These are phyloP conservation scores for Aeoliscus strigatus DNA, from an alignment of 2,797 vertebrate genomes.

Conservation along the genomic window DNA sequence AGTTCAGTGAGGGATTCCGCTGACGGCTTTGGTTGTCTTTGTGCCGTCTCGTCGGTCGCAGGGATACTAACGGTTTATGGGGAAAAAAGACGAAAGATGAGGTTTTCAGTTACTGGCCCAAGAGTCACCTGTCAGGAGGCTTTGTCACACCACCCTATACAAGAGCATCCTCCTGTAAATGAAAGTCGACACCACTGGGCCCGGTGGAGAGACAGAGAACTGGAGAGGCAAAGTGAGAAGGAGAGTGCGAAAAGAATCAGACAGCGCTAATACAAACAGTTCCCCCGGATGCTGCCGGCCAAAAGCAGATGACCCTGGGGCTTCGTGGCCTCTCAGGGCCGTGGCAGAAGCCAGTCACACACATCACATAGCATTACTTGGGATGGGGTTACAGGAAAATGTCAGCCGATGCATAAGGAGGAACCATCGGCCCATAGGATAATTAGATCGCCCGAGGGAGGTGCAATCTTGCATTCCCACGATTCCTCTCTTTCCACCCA, in stretches of 20 bases:
- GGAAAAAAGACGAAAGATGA: conserved; percentile 41
- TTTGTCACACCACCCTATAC: conserved; percentile 57
- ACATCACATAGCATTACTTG: conserved; percentile 77
- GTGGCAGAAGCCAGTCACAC: conserved; percentile 77
- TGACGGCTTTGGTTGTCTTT: conserved; percentile 43
- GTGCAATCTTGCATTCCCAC: conserved; percentile 78
- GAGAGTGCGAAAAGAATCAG: conserved; percentile 47
- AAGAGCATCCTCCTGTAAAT: conserved; percentile 61
- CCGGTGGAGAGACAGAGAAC: conserved; percentile 9
- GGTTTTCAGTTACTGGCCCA: conserved; percentile 64
- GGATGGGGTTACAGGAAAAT: conserved; percentile 80
- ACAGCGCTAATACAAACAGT: conserved; percentile 69
- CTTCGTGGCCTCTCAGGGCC: conserved; percentile 59
- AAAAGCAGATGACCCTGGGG: conserved; percentile 50
- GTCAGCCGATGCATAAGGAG: conserved; percentile 76
- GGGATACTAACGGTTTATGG: conserved; percentile 56
- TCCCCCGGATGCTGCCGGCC: conserved; percentile 57
- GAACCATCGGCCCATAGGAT: conserved; percentile 79
- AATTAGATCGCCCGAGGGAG: conserved; percentile 76
- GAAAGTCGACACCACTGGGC: conserved; percentile 63
- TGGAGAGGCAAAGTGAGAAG: conserved; percentile 20
- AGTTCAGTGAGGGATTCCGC: conserved; percentile 55
- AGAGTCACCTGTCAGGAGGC: conserved; percentile 60
- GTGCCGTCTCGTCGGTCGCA: conserved; percentile 48
- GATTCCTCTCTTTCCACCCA: conserved; percentile 79